Evolutionary conservation across 2,113 vertebrate genomes (phyloP).

Genomic region (Circaetus gallicus): DNA sequence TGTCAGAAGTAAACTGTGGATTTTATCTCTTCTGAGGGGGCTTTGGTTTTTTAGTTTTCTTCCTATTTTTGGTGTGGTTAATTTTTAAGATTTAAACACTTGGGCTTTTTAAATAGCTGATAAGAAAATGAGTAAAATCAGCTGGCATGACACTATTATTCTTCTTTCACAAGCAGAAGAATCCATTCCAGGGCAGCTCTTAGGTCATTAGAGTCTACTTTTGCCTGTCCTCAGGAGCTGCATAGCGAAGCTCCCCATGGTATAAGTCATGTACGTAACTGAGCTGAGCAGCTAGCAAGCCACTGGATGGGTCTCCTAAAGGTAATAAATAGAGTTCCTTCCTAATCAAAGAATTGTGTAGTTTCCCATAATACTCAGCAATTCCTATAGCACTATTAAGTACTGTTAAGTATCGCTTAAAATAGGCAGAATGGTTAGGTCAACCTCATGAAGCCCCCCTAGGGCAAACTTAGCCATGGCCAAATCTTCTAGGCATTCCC

Average conservation of each 20-base stretch:
- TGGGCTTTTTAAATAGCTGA: background rate
- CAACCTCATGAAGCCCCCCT: background rate
- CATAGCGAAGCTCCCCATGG: background rate
- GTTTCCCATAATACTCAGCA: background rate
- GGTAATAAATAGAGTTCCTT: background rate
- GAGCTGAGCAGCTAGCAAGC: background rate
- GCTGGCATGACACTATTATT: background rate
- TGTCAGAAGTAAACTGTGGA: background rate
- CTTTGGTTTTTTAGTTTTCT: background rate
- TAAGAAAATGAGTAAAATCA: background rate
- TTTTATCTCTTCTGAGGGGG: background rate
- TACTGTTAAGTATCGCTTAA: background rate
- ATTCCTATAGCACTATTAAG: background rate
- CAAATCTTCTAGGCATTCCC: background rate
- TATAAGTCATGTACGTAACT: background rate
- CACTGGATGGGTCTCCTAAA: background rate
- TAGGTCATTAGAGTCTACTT: accelerated
- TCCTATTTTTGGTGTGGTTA: background rate
- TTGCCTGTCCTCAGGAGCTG: background rate
- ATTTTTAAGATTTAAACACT: background rate
- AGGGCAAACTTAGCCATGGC: background rate
- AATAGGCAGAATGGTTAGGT: background rate
- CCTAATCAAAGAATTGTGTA: background rate
- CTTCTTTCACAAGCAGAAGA: background rate
- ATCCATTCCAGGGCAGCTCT: background rate